Percentiles rank a stretch among this genome's conserved stretches.
These are phyloP conservation scores for Remorina albescens DNA, from an alignment of 2,797 vertebrate species.

Conservation along the genomic window DNA sequence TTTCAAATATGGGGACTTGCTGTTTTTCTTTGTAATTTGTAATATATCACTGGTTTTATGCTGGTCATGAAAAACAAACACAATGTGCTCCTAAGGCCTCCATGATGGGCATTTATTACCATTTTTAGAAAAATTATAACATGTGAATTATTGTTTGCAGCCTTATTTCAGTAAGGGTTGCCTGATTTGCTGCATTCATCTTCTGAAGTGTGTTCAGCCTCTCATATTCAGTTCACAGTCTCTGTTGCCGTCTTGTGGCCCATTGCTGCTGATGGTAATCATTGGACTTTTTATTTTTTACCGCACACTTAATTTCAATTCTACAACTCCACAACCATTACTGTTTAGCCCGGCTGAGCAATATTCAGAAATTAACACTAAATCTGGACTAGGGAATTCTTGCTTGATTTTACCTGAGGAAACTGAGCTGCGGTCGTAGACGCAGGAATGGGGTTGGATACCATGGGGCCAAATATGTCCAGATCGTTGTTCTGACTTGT, in stretches of 20 bases:
- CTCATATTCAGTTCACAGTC: neutral
- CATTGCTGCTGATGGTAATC: slow-evolving; percentile 22
- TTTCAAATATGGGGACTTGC: neutral
- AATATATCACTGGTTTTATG: neutral
- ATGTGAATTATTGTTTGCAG: neutral
- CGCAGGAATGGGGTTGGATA: slow-evolving; percentile 95
- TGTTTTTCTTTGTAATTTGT: neutral
- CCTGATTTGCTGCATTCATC: slow-evolving; percentile 17
- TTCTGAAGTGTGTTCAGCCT: neutral
- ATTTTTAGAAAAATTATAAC: slow-evolving; percentile 2
- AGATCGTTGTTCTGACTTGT: slow-evolving; percentile 91
- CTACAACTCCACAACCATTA: slow-evolving; percentile 13
- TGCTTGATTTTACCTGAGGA: slow-evolving; percentile 76
- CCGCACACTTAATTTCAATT: slow-evolving; percentile 34
- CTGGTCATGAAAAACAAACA: neutral
- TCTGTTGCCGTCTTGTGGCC: slow-evolving; percentile 34
- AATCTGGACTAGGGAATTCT: neutral
- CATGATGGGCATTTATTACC: neutral
- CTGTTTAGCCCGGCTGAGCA: slow-evolving; percentile 3
- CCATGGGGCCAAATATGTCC: slow-evolving; percentile 99
- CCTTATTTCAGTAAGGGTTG: neutral
- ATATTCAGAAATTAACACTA: slow-evolving; percentile 1
- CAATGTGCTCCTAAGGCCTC: neutral
- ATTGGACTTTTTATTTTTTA: slow-evolving; percentile 39
- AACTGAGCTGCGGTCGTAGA: slow-evolving; percentile 82